A percentile compares a stretch with the other conserved stretches of the same genome.
phyloP scores from a whole-genome alignment of 2,888 invertebrate species.

The Dolomedes plantarius region DNA sequence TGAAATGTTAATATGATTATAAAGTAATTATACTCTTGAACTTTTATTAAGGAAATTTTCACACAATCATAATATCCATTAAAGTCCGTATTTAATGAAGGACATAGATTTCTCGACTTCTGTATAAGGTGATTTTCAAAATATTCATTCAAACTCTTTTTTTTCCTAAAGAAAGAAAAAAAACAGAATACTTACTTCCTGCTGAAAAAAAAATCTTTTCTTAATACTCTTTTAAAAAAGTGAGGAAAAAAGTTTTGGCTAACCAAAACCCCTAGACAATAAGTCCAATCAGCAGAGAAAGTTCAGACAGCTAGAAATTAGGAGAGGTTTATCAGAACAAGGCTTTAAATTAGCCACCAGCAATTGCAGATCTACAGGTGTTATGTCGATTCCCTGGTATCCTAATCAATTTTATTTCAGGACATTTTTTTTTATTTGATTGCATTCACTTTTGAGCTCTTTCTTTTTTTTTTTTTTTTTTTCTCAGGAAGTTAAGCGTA shows the following conservation, averaged over 20 bases:
- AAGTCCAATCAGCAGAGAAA: neutral
- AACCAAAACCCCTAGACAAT: neutral
- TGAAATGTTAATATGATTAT: too few relatives aligned
- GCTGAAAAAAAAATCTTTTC: too few relatives aligned
- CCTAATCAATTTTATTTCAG: constrained; percentile 11
- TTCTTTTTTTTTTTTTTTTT: constrained; percentile 21
- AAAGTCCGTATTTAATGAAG: too few relatives aligned
- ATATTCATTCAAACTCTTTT: too few relatives aligned
- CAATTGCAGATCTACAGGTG: constrained; percentile 64
- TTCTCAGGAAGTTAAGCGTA: too few relatives aligned
- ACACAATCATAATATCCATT: too few relatives aligned
- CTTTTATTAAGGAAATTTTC: too few relatives aligned
- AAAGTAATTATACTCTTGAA: too few relatives aligned
- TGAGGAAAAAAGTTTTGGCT: neutral
- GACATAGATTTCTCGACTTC: too few relatives aligned
- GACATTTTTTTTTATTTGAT: neutral
- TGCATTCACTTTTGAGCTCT: neutral
- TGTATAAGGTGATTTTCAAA: too few relatives aligned
- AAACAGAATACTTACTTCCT: too few relatives aligned
- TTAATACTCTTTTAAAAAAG: neutral
- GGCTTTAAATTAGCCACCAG: constrained; percentile 51
- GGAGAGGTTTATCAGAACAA: constrained; percentile 52
- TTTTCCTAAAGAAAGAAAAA: too few relatives aligned
- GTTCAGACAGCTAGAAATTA: constrained; percentile 26
- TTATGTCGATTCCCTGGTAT: constrained; percentile 6